These are phyloP conservation scores for Portunus trituberculatus DNA, from an alignment of 1,140 invertebrate species.

Conservation along the genomic window DNA sequence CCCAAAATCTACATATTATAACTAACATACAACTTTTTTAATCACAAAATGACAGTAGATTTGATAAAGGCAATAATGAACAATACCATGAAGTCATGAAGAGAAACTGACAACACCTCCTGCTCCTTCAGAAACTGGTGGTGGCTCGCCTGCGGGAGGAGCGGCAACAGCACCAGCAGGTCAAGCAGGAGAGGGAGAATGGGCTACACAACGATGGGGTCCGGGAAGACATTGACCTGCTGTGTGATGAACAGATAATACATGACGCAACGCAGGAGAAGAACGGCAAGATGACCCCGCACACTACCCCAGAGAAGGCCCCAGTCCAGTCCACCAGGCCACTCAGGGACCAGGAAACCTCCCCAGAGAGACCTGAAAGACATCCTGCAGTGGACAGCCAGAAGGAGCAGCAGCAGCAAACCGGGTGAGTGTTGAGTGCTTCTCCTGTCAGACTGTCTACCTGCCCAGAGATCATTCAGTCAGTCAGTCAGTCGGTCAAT, in stretches of 20 bases:
- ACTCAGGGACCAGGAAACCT: background rate
- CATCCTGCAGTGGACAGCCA: background rate
- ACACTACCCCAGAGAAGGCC: background rate
- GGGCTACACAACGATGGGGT: background rate
- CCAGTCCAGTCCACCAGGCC: background rate
- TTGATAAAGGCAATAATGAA: too few species aligned
- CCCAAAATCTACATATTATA: too few species aligned
- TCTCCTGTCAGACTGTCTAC: background rate
- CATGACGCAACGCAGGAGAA: slow-evolving; percentile 44
- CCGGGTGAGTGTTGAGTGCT: background rate
- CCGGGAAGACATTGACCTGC: slow-evolving; percentile 61
- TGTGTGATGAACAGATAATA: slow-evolving; percentile 54
- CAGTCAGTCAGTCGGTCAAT: too few species aligned
- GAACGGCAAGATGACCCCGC: background rate
- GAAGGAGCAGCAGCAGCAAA: background rate
- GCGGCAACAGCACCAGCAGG: slow-evolving; percentile 14
- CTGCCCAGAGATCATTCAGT: too few species aligned
- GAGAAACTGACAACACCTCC: too few species aligned
- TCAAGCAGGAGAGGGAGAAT: slow-evolving; percentile 34
- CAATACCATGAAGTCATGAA: too few species aligned
- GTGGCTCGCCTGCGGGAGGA: slow-evolving; percentile 62
- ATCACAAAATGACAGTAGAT: too few species aligned
- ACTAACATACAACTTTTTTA: too few species aligned
- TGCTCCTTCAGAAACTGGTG: slow-evolving; percentile 59
- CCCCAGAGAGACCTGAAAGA: background rate